Percentiles rank a stretch among this genome's conserved stretches.
phyloP scores from a whole-genome alignment of 2,888 invertebrate species.

The Bembecia ichneumoniformis region DNA sequence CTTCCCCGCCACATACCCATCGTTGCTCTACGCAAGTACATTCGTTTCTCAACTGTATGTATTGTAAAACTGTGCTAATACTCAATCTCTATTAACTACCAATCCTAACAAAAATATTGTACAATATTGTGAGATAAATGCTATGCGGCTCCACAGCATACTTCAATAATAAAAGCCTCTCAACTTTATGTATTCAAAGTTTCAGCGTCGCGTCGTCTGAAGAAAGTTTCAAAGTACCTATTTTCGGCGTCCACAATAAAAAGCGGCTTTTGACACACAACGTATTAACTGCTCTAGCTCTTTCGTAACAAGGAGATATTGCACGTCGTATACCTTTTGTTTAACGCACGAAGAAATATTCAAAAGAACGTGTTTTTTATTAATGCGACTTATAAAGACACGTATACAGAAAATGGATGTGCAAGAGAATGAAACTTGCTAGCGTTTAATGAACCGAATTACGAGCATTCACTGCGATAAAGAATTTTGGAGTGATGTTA shows the following conservation, averaged over 20 bases:
- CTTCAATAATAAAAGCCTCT: background rate
- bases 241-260: background rate
- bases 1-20: no score
- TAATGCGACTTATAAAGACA: slow-evolving; percentile 30
- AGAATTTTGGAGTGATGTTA: no score
- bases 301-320: slow-evolving; percentile 3
- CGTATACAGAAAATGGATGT: background rate
- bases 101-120: no score
- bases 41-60: no score
- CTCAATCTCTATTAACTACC: no score
- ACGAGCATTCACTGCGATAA: background rate
- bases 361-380: slow-evolving; percentile 28
- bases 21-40: no score
- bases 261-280: background rate
- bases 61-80: no score
- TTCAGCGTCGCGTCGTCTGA: background rate
- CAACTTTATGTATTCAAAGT: background rate
- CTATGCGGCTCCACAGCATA: no score
- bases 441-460: background rate
- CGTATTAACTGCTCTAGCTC: background rate
- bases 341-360: slow-evolving; percentile 15
- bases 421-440: background rate
- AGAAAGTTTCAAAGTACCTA: background rate
- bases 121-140: no score
- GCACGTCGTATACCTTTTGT: slow-evolving; percentile 4